phyloP scores from a whole-genome alignment of 2,113 vertebrate genomes.

The Dicaeum eximium region DNA sequence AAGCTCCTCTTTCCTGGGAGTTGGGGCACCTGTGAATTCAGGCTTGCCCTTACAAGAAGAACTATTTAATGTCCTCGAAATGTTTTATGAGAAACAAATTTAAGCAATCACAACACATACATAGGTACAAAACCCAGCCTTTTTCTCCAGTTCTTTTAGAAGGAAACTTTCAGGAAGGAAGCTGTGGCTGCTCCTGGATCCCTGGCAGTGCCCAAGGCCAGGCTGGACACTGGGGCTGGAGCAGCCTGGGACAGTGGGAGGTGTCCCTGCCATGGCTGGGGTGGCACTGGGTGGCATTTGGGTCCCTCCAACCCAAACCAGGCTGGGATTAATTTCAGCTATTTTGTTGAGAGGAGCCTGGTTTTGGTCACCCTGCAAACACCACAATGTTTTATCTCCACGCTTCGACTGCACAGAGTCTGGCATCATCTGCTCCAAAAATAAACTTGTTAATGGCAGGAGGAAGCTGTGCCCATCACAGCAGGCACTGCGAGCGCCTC shows the following conservation, averaged over 20 bases:
- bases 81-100: neutral
- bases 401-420: rapidly evolving
- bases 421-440: neutral
- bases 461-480: neutral
- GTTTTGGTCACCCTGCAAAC: neutral
- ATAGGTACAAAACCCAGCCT: rapidly evolving
- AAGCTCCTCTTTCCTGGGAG: neutral
- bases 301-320: neutral
- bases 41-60: neutral
- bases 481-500: neutral
- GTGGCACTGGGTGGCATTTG: rapidly evolving
- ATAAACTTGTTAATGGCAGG: neutral
- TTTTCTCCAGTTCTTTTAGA: neutral
- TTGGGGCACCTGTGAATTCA: neutral
- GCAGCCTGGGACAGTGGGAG: neutral
- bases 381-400: rapidly evolving
- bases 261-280: neutral
- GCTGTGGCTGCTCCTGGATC: neutral
- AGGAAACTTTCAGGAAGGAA: neutral
- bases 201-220: neutral
- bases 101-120: rapidly evolving
- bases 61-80: rapidly evolving
- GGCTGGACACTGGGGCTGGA: neutral
- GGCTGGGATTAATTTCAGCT: neutral
- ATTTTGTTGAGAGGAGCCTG: rapidly evolving